phyloP scores from a whole-genome alignment of 2,113 vertebrate genomes.

The Crotalus viridis region DNA sequence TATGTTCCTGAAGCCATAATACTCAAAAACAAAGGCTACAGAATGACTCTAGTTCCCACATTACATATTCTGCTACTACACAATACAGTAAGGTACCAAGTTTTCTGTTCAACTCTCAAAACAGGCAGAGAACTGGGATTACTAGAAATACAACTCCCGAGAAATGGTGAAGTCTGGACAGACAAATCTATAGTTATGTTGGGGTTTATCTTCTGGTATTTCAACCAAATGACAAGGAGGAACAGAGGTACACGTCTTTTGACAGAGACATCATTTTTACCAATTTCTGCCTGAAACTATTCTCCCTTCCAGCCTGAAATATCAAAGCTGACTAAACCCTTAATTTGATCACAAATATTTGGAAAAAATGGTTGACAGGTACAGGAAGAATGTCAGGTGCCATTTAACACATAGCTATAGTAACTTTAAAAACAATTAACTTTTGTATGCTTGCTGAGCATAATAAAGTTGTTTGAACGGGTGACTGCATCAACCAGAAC shows the following conservation, averaged over 20 bases:
- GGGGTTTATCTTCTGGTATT: slow-evolving; percentile 8
- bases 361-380: background rate
- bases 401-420: slow-evolving; percentile 20
- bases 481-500: background rate
- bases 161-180: slow-evolving; percentile 27
- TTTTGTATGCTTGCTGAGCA: slow-evolving; percentile 10
- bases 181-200: slow-evolving; percentile 23
- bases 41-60: background rate
- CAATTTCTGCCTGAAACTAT: background rate
- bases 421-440: background rate
- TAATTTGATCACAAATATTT: background rate
- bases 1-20: background rate
- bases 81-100: background rate
- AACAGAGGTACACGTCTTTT: background rate
- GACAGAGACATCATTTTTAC: background rate
- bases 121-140: slow-evolving; percentile 20
- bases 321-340: background rate
- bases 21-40: background rate
- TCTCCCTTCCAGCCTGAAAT: rapidly evolving
- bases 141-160: background rate
- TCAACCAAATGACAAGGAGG: background rate
- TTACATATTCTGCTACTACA: background rate
- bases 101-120: background rate
- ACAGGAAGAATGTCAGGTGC: background rate
- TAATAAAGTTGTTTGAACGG: background rate